Evolutionary conservation across 2,888 invertebrate genomes (phyloP).

Genomic region (Drosophila kokeensis): DNA sequence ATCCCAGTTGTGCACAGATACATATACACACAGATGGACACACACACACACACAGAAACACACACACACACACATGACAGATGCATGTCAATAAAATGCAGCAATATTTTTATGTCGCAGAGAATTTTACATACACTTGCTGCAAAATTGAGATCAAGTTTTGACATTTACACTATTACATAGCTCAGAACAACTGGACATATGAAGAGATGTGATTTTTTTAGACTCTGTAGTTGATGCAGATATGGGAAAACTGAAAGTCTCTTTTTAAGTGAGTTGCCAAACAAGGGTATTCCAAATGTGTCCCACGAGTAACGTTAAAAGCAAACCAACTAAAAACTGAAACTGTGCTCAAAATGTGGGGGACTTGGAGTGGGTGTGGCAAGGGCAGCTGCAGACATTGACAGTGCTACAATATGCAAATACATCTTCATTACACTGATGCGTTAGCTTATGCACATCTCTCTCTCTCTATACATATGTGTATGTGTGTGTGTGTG

Average conservation of each 20-base stretch:
- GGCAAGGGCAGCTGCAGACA: slow-evolving; percentile 13
- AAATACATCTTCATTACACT: slow-evolving; percentile 80
- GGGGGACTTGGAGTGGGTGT: not conserved
- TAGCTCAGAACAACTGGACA: not conserved
- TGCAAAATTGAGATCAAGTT: not conserved
- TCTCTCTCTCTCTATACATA: slow-evolving; percentile 35
- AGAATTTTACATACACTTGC: not conserved
- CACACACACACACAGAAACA: not conserved
- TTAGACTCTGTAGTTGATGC: not conserved
- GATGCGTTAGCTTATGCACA: slow-evolving; percentile 78
- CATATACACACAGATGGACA: slow-evolving; percentile 8
- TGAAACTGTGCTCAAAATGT: not conserved
- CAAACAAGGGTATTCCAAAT: not conserved
- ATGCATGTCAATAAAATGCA: slow-evolving; percentile 72
- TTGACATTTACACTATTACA: too few species aligned
- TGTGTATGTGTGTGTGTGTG: slow-evolving; percentile 7
- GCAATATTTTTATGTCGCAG: not conserved
- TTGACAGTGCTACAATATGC: slow-evolving; percentile 78
- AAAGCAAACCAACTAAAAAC: slow-evolving; percentile 68
- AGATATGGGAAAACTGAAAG: not conserved
- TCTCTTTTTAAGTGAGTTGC: not conserved
- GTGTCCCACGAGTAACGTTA: slow-evolving; percentile 55
- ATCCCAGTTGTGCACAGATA: slow-evolving; percentile 38
- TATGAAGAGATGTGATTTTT: not conserved
- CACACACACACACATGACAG: slow-evolving; percentile 17